Evolutionary conservation across 2,113 vertebrate genomes (phyloP), one percentile per base, ranked within the genome.

Genomic region (Neotragus moschatus): DNA sequence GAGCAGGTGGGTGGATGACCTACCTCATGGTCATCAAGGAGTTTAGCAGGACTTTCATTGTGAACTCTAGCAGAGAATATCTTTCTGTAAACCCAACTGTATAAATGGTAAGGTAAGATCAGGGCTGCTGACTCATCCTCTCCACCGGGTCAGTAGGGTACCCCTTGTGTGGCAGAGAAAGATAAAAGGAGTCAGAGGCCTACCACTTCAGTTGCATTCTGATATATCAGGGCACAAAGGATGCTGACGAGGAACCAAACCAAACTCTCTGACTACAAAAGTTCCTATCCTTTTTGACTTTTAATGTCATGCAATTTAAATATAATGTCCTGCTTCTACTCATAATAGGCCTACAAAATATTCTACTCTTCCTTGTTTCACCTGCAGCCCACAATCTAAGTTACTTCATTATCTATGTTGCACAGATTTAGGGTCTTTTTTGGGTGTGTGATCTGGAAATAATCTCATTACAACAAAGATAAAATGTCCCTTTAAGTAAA

Each of bases 401-500:
- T 33, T 85, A 55, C 43, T 88, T 55, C 49, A 45, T 92, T 96
- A 30, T 79, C 66, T 92, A 3, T 86, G 21, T 60, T 88, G n/a
- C 11, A 81, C 14, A 91, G 30, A 63, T 75, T 85, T 91, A 75
- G 21, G 17, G 36, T 6, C 60, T 90, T 23, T 60, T 55, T 36
- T 82, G 21, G 13, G 19, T 90, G 1, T 88, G 79, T 70, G 13
- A 84, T 26, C 90, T 96, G 17, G 23, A 92, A 84, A 94, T 94
- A 86, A 70, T 63, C 36, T 79, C 39, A 61, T 91, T 89, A 82
- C 11, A 84, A 16, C 33, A 75, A 96, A 95, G 45, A 93, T 39
- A 19, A 84, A 82, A 77, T 82, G 39, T 63, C 3, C 43, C 60
- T 94, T 94, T 95, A 97, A 92, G 75, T 73, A 88, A 86, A 94